Base-by-base conservation (phyloP, 2,113 vertebrate species). In the Taurulus bubalis region DNA sequence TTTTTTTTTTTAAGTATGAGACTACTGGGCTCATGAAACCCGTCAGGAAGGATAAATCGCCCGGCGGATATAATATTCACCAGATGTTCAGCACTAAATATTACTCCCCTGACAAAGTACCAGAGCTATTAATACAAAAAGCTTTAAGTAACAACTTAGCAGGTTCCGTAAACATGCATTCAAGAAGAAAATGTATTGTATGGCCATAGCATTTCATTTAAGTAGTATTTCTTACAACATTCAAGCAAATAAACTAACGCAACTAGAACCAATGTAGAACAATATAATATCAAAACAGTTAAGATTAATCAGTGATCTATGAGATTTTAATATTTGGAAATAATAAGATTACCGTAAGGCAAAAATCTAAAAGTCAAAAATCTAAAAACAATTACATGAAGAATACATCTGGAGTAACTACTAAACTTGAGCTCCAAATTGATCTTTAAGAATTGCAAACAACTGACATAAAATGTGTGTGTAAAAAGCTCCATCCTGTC, bases 61-160 rank as follows among this genome's bases (percentile, higher is more conserved):
- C 38, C 10, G 80, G 65, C 64, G 47, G 68, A 70, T 30, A 70
- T 64, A 58, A 87, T 86, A 90, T 92, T 87, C 66, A 88, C 63
- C 32, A 75, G 47, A 49, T 79, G 47, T 75, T 74, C 26, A 75
- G 69, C 59, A 56, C 75, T 84, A 78, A 90, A 90, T 91, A 83
- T 77, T 67, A 77, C 30, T 82, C 71, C 84, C 34, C 4, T 16
- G 60, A 59, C 77, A 34, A 66, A 81, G 49, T 69, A 71, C 58
- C 80, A 77, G 59, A 65, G 38, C 83, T 64, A 88, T 91, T 88
- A 82, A 83, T 83, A 86, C 66, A 86, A 85, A 85, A 30, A 14
- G 12, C 81, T 85, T 91, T 90, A 85, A 89, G 80, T 82, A 85
- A 89, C 88, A 88, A 83, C 47, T 32, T 47, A 79, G 40, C 36